These are phyloP conservation scores for Cossypha dichroa DNA, from an alignment of 2,797 vertebrate genomes.

Conservation along the genomic window DNA sequence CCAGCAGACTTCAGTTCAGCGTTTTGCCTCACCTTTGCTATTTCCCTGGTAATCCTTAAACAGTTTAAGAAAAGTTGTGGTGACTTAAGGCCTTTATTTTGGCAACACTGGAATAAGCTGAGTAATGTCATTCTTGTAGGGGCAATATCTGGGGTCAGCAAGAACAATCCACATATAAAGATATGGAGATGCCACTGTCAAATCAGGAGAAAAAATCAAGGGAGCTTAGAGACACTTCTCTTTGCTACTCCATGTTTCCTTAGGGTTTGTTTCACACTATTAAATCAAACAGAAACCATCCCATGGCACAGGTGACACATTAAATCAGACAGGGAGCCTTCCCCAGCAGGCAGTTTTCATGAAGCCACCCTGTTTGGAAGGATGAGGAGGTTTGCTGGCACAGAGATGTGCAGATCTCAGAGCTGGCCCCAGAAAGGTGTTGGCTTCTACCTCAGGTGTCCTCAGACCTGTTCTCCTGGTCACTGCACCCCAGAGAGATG, in stretches of 20 bases:
- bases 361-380: not conserved
- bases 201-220: not conserved
- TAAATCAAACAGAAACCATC: not conserved
- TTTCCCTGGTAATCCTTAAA: not conserved
- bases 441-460: not conserved
- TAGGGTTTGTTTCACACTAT: not conserved
- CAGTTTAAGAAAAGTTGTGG: not conserved
- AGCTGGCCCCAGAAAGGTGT: fast-evolving
- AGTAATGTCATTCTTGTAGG: not conserved
- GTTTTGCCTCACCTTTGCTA: not conserved
- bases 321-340: not conserved
- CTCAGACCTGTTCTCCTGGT: not conserved
- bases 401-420: not conserved
- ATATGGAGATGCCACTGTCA: not conserved
- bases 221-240: not conserved
- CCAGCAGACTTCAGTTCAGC: not conserved
- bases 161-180: not conserved
- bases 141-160: not conserved
- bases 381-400: not conserved
- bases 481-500: not conserved
- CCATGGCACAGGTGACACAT: too few relatives aligned
- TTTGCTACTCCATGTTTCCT: not conserved
- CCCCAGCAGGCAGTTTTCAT: not conserved
- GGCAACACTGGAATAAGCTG: not conserved
- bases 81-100: not conserved